phyloP scores from a whole-genome alignment of 2,888 invertebrate species.

The Caenorhabditis sinica region DNA sequence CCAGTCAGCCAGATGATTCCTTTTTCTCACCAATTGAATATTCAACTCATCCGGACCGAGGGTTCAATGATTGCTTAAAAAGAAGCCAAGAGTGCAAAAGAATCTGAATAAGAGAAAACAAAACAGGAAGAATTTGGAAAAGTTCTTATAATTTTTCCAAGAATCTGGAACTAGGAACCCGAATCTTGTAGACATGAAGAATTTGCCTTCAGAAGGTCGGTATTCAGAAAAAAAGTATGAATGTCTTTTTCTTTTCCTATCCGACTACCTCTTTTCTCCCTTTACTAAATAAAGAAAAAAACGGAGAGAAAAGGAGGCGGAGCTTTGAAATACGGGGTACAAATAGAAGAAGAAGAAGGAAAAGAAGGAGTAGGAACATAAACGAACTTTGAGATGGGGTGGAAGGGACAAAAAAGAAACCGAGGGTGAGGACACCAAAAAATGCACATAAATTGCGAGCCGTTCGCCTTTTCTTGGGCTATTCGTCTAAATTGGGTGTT shows the following conservation, averaged over 20 bases:
- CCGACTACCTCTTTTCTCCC: conserved; percentile 12
- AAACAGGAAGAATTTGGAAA: neutral
- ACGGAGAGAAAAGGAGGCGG: conserved; percentile 25
- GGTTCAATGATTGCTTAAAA: conserved; percentile 24
- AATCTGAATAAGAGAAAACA: too few relatives aligned
- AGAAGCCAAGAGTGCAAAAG: conserved; percentile 5
- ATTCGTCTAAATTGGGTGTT: conserved; percentile 42
- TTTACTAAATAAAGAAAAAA: conserved; percentile 35
- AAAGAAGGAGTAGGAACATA: conserved; percentile 20
- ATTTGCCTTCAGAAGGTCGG: conserved; percentile 3
- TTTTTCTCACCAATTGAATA: conserved; percentile 44
- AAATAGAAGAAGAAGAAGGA: neutral
- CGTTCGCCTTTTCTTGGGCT: conserved; percentile 27
- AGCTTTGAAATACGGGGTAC: conserved; percentile 8
- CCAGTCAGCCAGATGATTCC: conserved; percentile 21
- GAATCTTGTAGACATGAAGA: too few relatives aligned
- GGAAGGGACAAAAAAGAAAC: conserved; percentile 8
- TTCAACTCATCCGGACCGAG: conserved; percentile 16
- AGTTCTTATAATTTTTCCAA: neutral
- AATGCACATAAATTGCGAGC: conserved; percentile 50
- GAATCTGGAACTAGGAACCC: too few relatives aligned
- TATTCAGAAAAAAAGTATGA: conserved; percentile 27
- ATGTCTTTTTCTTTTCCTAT: conserved; percentile 22
- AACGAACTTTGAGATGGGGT: conserved; percentile 27
- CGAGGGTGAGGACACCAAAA: conserved; percentile 19